These are phyloP conservation scores for Heliocidaris erythrogramma DNA, from an alignment of 35 echinoderm and acorn worm species.

Conservation along the genomic window DNA sequence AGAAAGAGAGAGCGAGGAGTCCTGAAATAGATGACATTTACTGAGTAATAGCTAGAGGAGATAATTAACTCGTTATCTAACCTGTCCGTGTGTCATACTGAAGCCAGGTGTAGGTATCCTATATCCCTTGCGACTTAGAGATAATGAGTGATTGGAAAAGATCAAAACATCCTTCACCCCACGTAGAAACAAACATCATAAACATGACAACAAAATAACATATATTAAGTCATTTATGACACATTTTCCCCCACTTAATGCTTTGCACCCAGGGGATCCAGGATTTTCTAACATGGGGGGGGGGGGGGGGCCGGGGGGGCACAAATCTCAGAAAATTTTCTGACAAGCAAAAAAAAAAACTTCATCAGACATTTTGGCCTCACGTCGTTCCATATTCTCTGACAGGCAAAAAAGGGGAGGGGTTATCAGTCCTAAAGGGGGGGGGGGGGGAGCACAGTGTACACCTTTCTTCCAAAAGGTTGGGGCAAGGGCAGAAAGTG, in stretches of 20 bases:
- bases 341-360: too few relatives aligned
- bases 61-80: neutral
- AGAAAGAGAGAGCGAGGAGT: neutral
- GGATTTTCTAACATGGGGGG: too few relatives aligned
- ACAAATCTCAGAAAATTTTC: too few relatives aligned
- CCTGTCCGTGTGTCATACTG: neutral
- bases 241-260: neutral
- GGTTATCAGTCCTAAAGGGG: too few relatives aligned
- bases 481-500: too few relatives aligned
- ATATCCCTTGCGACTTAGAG: neutral
- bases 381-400: too few relatives aligned
- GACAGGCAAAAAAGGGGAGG: too few relatives aligned
- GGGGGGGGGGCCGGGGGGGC: too few relatives aligned
- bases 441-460: too few relatives aligned
- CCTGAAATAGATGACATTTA: neutral
- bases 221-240: neutral
- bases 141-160: neutral
- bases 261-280: too few relatives aligned
- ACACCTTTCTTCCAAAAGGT: too few relatives aligned
- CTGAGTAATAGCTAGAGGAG: neutral
- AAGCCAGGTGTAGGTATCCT: neutral
- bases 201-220: neutral
- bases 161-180: neutral
- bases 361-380: too few relatives aligned
- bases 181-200: neutral